Percentiles rank a stretch among this genome's conserved stretches.
phyloP scores from a whole-genome alignment of 2,888 invertebrate genomes.

The Tyria jacobaeae region DNA sequence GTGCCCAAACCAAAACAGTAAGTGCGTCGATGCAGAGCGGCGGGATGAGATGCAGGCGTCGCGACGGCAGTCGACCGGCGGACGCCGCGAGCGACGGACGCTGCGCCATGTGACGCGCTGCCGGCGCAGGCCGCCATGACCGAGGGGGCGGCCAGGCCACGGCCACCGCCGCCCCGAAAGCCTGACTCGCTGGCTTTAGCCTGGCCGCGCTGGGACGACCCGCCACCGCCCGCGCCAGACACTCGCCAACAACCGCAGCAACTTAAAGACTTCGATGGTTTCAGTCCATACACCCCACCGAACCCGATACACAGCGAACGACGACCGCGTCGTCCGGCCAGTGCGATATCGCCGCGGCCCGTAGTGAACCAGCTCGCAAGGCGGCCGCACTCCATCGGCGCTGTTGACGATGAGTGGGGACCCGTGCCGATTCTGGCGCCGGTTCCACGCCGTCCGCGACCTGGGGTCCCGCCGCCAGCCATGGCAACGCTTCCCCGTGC shows the following conservation, averaged over 20 bases:
- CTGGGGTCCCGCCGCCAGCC: constrained; percentile 78
- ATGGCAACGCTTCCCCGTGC: constrained; percentile 79
- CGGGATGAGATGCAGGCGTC: constrained; percentile 53
- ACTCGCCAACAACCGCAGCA: constrained; percentile 51
- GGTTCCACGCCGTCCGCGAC: constrained; percentile 84
- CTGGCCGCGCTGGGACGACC: constrained; percentile 80
- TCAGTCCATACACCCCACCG: constrained; percentile 86
- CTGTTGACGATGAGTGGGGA: constrained; percentile 77
- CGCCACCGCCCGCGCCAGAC: constrained; percentile 83
- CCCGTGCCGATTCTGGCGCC: constrained; percentile 83
- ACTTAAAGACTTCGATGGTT: constrained; percentile 75
- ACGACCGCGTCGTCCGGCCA: constrained; percentile 82
- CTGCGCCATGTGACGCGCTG: constrained; percentile 64
- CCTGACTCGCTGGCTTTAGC: constrained; percentile 76
- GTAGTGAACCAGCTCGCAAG: constrained; percentile 66
- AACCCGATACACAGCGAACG: constrained; percentile 69
- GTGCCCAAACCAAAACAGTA: constrained; percentile 56
- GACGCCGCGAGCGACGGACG: constrained; percentile 69
- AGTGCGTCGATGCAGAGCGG: constrained; percentile 61
- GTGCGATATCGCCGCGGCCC: constrained; percentile 82
- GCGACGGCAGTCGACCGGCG: constrained; percentile 68
- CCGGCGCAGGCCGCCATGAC: constrained; percentile 76
- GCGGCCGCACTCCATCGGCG: constrained; percentile 89
- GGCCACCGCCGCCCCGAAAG: constrained; percentile 85
- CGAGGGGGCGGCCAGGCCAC: constrained; percentile 82